phyloP scores from a whole-genome alignment of 2,113 vertebrate genomes.

The Isurus oxyrinchus region DNA sequence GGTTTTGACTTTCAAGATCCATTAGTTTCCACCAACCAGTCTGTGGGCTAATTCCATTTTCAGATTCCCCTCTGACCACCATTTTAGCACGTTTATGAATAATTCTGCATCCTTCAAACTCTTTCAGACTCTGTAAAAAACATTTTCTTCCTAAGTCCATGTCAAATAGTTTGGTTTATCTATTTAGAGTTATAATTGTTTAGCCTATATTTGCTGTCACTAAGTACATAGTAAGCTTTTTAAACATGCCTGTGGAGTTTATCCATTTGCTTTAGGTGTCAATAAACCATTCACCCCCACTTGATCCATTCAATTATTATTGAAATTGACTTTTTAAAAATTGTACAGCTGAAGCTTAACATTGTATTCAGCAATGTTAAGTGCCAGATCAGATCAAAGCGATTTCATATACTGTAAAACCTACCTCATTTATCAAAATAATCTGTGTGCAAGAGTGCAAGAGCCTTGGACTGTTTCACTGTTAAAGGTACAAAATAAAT shows the following conservation, averaged over 20 bases:
- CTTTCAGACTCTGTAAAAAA: neutral
- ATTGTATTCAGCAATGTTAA: no score
- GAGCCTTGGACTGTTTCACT: neutral
- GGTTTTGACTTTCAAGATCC: neutral
- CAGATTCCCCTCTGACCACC: neutral
- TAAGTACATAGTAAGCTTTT: neutral
- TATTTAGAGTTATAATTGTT: neutral
- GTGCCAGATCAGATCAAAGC: neutral
- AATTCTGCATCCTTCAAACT: neutral
- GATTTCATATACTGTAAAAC: neutral
- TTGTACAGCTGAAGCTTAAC: neutral
- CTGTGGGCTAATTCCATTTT: neutral
- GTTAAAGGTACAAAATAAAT: neutral
- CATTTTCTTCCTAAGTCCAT: neutral
- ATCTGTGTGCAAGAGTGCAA: neutral
- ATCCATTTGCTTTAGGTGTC: neutral
- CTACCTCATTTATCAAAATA: neutral
- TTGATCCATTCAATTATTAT: neutral
- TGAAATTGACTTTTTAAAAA: neutral
- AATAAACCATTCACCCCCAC: no score
- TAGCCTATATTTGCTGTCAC: neutral
- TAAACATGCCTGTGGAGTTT: neutral
- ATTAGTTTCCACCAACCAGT: neutral
- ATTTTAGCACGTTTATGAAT: neutral
- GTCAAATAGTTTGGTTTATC: neutral